Evolutionary conservation across 2,888 invertebrate species (phyloP), one percentile per base, ranked within the genome.

Genomic region (Cosmia pyralina): DNA sequence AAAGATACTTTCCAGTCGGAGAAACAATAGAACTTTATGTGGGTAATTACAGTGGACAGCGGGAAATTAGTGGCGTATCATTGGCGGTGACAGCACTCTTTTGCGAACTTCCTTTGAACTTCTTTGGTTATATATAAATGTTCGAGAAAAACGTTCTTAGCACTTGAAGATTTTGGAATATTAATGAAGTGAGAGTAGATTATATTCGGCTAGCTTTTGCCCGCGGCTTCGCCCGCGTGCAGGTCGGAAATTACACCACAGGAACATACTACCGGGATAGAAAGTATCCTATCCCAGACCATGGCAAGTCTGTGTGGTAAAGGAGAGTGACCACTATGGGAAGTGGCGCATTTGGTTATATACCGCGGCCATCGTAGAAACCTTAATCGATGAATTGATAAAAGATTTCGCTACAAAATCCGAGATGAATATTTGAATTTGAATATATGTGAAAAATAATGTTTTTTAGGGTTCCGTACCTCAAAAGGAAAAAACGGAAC

Each of bases 21-120:
- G 86, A 88, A 88, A 93, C 93, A 94, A 94, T 93, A 90, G 93
- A 91, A 90, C 89, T 93, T 94, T 92, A 93, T 91, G 91, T 83
- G 83, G 80, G 87, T 89, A 92, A 94, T 94, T 92, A 93, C 92
- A 93, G 87, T 88, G 89, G 91, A 92, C 91, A 89, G 79, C 87
- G 91, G 93, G 93, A 93, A 94, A 94, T 94, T 93, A 94, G 90
- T 89, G 88, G 85, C 85, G 87, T 90, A 91, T 90, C 88, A 88
- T 85, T 88, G 89, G 82, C 76, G 84, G 74, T 86, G 85, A 84
- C 85, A 83, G 86, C 83, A 69, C 46, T 63, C 38, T 70, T 73
- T 8, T 44, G 34, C 17, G 48, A 66, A 48, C 19, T 48, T 50
- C 64, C 77, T 81, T 79, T 69, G 34, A 69, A 69, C n/a, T 11